phyloP scores from a whole-genome alignment of 2,113 vertebrate genomes.

The Esox niger region DNA sequence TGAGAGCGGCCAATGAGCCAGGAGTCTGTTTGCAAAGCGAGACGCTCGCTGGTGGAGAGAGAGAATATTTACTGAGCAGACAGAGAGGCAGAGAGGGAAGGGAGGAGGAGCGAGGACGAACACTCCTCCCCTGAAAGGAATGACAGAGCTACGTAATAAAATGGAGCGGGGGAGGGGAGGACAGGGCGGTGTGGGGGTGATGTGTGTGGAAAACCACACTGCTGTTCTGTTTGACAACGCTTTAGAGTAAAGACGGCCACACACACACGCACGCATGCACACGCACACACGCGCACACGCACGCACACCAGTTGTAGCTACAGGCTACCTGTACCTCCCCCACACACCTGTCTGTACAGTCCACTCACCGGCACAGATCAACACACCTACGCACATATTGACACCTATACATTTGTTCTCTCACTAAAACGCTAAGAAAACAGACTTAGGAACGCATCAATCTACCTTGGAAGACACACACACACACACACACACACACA shows the following conservation, averaged over 20 bases:
- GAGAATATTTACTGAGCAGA: neutral
- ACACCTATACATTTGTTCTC: neutral
- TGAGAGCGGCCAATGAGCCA: conserved; percentile 4
- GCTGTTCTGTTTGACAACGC: conserved; percentile 49
- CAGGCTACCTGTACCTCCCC: too few species aligned
- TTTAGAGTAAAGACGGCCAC: conserved; percentile 28
- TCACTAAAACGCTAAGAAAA: conserved; percentile 21
- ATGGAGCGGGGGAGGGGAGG: neutral
- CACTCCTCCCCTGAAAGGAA: too few species aligned
- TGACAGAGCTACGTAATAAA: conserved; percentile 37
- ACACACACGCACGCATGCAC: conserved; percentile 31
- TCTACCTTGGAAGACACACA: neutral
- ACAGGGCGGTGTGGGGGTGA: conserved; percentile 8
- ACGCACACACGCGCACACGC: conserved; percentile 25
- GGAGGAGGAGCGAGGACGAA: neutral
- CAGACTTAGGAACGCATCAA: conserved; percentile 36
- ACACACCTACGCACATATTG: conserved; percentile 1
- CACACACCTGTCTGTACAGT: too few species aligned
- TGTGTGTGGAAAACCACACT: conserved; percentile 43
- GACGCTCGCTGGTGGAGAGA: neutral
- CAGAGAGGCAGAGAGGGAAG: neutral
- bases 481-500: conserved; percentile 24
- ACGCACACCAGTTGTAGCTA: conserved; percentile 16
- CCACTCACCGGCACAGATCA: conserved; percentile 13
- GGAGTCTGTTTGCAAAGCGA: conserved; percentile 11